phyloP scores from a whole-genome alignment of 2,888 invertebrate species.

The Gymnoscelis rufifasciata region DNA sequence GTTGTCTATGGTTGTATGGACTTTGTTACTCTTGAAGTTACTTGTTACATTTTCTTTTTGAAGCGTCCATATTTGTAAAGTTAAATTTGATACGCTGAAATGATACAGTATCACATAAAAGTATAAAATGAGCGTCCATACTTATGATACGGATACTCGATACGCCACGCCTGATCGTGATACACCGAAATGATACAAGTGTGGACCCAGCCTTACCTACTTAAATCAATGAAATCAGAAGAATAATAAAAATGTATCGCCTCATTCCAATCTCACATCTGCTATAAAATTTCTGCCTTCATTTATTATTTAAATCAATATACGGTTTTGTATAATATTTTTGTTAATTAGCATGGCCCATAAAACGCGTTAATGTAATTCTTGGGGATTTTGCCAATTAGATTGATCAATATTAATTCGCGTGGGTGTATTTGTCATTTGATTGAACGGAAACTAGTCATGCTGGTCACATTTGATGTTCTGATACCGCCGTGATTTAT shows the following conservation, averaged over 20 bases:
- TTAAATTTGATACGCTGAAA: too few species aligned
- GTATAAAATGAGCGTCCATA: too few species aligned
- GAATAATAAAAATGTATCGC: slow-evolving; percentile 1
- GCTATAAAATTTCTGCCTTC: slow-evolving; percentile 4
- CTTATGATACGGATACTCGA: too few species aligned
- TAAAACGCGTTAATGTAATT: slow-evolving; percentile 10
- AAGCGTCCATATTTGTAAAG: too few species aligned
- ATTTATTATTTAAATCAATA: slow-evolving; percentile 7
- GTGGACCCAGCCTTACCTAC: too few species aligned
- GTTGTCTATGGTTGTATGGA: too few species aligned
- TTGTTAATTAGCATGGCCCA: slow-evolving; percentile 14
- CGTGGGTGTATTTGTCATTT: slow-evolving; percentile 25
- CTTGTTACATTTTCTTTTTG: too few species aligned
- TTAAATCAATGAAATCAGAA: slow-evolving; percentile 1
- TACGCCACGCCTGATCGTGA: too few species aligned
- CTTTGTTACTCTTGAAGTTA: too few species aligned
- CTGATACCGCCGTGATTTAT: slow-evolving; percentile 16
- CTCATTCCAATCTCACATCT: not conserved
- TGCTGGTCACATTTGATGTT: slow-evolving; percentile 11
- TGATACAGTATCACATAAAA: too few species aligned
- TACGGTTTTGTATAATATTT: slow-evolving; percentile 4
- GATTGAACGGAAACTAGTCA: slow-evolving; percentile 20
- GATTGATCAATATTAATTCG: slow-evolving; percentile 17
- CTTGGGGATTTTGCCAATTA: slow-evolving; percentile 15
- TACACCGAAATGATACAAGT: too few species aligned